Evolutionary conservation across 2,113 vertebrate genomes (phyloP), one percentile per base, ranked within the genome.

Genomic region (Nyctereutes procyonoides): DNA sequence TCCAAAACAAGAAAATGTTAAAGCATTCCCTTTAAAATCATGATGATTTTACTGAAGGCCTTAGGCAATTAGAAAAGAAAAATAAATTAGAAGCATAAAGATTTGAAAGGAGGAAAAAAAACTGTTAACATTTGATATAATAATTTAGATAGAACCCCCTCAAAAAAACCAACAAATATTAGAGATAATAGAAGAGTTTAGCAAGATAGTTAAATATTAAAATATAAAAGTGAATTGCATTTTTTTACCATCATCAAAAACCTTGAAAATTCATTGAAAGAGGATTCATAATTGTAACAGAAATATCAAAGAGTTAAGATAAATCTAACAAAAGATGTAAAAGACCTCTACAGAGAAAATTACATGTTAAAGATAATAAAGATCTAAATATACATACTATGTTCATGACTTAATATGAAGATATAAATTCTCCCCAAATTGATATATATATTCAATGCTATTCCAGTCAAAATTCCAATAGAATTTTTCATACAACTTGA

Each of bases 381-480:
- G 24, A 76, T 73, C 65, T 81, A 81, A 94, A 81, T 30, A 87
- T 30, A 87, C 35, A 71, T 51, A 88, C 19, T 93, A 85, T 58
- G 22, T 88, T 73, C 32, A 28, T 81, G 76, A 88, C 63, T 94
- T 82, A 88, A 22, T 81, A 60, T 82, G 38, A 88, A 88, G 53
- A 88, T 81, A 53, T 38, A 71, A 51, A 62, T 63, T 79, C 30
- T 53, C 58, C 73, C 73, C 76, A 24, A 90, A 90, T 35, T 79
- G 73, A 19, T 22, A 62, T n/a, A 51, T 32, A 74, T 38, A 62
- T 48, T 89, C 74, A 79, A 79, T 19, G 43, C 58, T 87, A 93
- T 87, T 93, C 7, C 16, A 94, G 32, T 88, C 85, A 94, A 88
- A 81, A 94, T 81, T 81, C 51, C 76, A 94, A 88, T 8, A 88